Percentiles rank a stretch among this genome's conserved stretches.
Conservation (phyloP, 2,113 vertebrate genomes). For the Myodes glareolus region DNA sequence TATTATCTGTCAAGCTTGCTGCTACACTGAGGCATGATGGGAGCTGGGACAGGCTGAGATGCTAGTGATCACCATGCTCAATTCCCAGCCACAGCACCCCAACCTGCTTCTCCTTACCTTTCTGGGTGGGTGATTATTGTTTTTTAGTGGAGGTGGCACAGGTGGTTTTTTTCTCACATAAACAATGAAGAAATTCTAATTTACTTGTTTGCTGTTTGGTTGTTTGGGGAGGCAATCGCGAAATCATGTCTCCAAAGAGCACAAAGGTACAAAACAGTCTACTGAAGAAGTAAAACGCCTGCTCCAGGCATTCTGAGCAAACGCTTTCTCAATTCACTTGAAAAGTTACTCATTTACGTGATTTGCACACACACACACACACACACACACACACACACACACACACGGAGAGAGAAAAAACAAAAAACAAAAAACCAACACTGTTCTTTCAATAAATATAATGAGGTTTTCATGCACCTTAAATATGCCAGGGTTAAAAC, state of each 20-base stretch:
- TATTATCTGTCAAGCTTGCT: slow-evolving; percentile 79
- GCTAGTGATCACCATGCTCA: slow-evolving; percentile 75
- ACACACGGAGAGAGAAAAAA: no score
- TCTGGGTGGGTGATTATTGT: neutral
- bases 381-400: no score
- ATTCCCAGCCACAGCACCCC: neutral
- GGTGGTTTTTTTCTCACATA: slow-evolving; percentile 21
- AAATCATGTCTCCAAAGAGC: slow-evolving; percentile 14
- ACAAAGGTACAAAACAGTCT: slow-evolving; percentile 50
- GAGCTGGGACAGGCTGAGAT: slow-evolving; percentile 70
- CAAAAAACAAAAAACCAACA: neutral
- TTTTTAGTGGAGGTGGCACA: slow-evolving; percentile 35
- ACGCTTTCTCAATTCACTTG: slow-evolving; percentile 61
- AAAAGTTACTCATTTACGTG: slow-evolving; percentile 53
- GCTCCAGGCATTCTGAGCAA: slow-evolving; percentile 63
- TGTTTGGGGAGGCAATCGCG: slow-evolving; percentile 37
- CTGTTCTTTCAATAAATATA: slow-evolving; percentile 45
- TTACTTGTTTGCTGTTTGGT: neutral
- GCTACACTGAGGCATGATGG: slow-evolving; percentile 73
- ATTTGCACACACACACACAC: no score
- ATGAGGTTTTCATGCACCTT: slow-evolving; percentile 37
- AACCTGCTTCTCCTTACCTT: slow-evolving; percentile 46
- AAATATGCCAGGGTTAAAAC: slow-evolving; percentile 37
- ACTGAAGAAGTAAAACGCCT: slow-evolving; percentile 54
- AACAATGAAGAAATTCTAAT: slow-evolving; percentile 56